Conservation (phyloP, 2,113 vertebrate genomes). For the Anguilla japonica region DNA sequence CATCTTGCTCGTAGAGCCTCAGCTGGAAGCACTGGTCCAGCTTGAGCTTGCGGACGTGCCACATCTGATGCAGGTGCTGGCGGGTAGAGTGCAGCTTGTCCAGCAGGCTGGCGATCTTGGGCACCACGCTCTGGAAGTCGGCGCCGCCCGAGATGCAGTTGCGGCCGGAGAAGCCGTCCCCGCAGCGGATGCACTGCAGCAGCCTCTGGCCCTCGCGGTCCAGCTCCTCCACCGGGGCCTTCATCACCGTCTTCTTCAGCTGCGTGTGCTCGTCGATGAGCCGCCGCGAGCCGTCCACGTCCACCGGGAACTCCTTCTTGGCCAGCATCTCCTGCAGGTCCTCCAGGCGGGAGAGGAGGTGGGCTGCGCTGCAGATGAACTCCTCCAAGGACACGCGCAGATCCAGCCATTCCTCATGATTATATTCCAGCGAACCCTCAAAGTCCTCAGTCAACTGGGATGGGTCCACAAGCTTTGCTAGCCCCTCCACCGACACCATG, state of each 20-base stretch:
- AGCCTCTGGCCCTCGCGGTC: conserved; percentile 94
- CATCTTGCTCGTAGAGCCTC: conserved; percentile 95
- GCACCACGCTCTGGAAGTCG: conserved; percentile 97
- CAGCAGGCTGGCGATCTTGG: conserved; percentile 95
- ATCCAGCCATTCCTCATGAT: conserved; percentile 97
- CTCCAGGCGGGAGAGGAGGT: conserved; percentile 90
- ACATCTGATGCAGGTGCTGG: conserved; percentile 96
- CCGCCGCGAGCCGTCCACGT: conserved; percentile 91
- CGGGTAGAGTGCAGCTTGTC: conserved; percentile 97
- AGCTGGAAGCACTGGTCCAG: conserved; percentile 98
- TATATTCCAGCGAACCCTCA: conserved; percentile 94
- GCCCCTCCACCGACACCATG: conserved; percentile 94
- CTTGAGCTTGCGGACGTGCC: conserved; percentile 95
- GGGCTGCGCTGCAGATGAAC: conserved; percentile 90
- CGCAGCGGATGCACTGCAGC: conserved; percentile 90
- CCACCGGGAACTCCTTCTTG: conserved; percentile 93
- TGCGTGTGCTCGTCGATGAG: conserved; percentile 95
- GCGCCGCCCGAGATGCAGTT: conserved; percentile 96
- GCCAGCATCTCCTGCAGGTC: conserved; percentile 95
- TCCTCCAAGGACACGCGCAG: conserved; percentile 91
- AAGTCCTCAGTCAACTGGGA: conserved; percentile 97
- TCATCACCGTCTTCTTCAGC: conserved; percentile 96
- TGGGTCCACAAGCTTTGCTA: conserved; percentile 93
- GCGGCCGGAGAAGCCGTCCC: conserved; percentile 91
- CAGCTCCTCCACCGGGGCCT: conserved; percentile 95